Evolutionary conservation across 2,113 vertebrate genomes (phyloP), one percentile per base, ranked within the genome.

Genomic region (Neolamprologus sp.): DNA sequence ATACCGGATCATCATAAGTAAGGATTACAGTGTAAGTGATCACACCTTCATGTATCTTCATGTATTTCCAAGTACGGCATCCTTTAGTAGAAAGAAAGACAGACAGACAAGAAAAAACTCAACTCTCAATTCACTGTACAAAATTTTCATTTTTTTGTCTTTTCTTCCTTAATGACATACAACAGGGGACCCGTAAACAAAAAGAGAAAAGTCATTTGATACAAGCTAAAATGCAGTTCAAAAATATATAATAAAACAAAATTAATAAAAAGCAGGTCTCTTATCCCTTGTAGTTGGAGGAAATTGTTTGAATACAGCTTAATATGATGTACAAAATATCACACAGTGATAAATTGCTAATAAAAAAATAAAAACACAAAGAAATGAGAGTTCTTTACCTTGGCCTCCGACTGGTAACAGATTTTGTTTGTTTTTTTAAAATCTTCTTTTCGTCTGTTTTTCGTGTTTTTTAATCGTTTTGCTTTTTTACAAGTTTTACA

Each of bases 321-420:
- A 96, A 96, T 96, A 96, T 96, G 95, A 96, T 96, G 93, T 97
- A 94, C 94, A 96, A 97, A 97, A 96, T 97, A 97, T 98, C 97
- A 98, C 97, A 98, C 97, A 97, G 97, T 98, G 97, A 98, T 97
- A 98, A 97, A 92, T 95, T 97, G 95, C 85, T 94, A 96, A 94
- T 95, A 95, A 96, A 96, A 96, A 95, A 95, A 94, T 94, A 95
- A 95, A 96, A 96, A 92, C 90, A 94, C 85, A 95, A 95, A 95
- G 86, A 95, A 94, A 95, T 85, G 88, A 92, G 93, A 95, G 95
- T 96, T 94, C 92, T 95, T 95, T 94, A 95, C 92, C 95, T 96
- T 96, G 95, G 96, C 95, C 93, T 94, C 94, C 89, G 96, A 96
- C 95, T 96, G 92, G 84, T 94, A 88, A 88, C 60, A 60, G 84